Evolutionary conservation across 2,113 vertebrate species (phyloP).

Genomic region (Triplophysa rosa): DNA sequence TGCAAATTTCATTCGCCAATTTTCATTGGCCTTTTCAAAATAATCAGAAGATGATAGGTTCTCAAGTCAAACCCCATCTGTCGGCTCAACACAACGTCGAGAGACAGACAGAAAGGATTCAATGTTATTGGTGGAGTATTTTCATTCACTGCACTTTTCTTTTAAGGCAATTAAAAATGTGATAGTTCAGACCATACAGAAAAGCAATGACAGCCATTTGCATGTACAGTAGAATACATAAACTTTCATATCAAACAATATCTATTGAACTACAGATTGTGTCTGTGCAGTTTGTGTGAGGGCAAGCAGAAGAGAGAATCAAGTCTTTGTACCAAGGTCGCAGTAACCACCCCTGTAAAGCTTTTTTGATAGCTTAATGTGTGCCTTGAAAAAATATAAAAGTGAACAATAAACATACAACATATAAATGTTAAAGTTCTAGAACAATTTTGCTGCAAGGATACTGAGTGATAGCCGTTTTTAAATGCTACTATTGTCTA

Average conservation of each 20-base stretch:
- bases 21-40: too few relatives aligned
- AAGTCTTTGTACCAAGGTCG: conserved; percentile 23
- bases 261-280: conserved; percentile 20
- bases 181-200: conserved; percentile 10
- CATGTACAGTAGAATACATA: background rate
- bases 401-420: background rate
- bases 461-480: background rate
- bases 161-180: conserved; percentile 35
- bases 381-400: conserved; percentile 17
- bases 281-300: background rate
- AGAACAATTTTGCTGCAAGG: background rate
- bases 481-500: background rate
- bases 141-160: background rate
- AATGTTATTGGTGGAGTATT: background rate
- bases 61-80: too few relatives aligned
- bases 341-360: conserved; percentile 2
- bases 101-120: too few relatives aligned
- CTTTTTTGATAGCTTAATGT: background rate
- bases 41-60: too few relatives aligned
- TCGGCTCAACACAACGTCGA: too few relatives aligned
- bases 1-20: too few relatives aligned
- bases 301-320: background rate
- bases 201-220: background rate
- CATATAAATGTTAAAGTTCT: background rate
- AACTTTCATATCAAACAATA: background rate